A percentile compares a stretch with the other conserved stretches of the same genome.
Conservation (phyloP, 2,113 vertebrate genomes). For the Aix galericulata region DNA sequence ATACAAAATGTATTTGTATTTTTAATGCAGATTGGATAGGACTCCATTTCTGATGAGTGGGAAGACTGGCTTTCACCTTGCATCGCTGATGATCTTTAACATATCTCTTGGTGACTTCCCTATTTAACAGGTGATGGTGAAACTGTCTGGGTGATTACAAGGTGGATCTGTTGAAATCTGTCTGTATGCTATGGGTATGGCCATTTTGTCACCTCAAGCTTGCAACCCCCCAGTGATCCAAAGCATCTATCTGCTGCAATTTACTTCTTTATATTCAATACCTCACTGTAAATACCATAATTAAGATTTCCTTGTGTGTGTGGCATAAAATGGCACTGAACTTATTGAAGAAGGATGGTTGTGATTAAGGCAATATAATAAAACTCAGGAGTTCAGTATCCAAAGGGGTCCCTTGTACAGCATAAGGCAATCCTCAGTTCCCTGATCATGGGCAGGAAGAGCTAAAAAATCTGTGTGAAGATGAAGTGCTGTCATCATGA, state of each 20-base stretch:
- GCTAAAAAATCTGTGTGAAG: not conserved
- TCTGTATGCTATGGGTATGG: not conserved
- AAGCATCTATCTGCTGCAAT: accelerated
- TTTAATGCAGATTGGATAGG: not conserved
- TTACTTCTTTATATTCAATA: not conserved
- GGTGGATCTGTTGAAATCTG: not conserved
- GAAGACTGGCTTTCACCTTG: not conserved
- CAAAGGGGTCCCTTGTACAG: not conserved
- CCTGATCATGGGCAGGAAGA: not conserved
- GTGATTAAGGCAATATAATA: constrained; percentile 31
- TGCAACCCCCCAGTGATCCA: not conserved
- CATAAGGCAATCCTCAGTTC: not conserved
- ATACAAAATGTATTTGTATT: not conserved
- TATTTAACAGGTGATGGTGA: not conserved
- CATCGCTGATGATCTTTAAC: not conserved
- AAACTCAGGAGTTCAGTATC: not conserved
- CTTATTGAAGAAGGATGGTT: not conserved
- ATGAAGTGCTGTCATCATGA: not conserved
- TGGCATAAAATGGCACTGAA: constrained; percentile 20
- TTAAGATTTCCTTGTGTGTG: constrained; percentile 14
- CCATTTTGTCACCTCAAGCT: not conserved
- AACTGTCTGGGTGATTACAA: not conserved
- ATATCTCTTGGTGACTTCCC: not conserved
- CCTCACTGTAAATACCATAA: not conserved
- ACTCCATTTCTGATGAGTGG: not conserved